These are phyloP conservation scores for Probosciger aterrimus DNA, from an alignment of 2,113 vertebrate species.

Conservation along the genomic window DNA sequence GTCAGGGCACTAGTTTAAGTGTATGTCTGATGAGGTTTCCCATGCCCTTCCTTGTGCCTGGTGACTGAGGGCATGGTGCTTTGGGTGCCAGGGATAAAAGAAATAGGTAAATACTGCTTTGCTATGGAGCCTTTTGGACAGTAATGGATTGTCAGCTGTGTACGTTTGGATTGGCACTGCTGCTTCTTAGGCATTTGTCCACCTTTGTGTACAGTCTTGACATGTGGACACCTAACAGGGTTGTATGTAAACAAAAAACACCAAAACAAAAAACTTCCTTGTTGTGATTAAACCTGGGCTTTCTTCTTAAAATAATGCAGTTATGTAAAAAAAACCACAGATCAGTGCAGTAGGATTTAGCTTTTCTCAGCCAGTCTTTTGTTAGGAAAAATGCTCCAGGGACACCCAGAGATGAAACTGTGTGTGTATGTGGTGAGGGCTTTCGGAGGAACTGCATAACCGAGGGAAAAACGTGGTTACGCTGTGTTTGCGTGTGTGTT, in stretches of 20 bases:
- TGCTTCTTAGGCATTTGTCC: neutral
- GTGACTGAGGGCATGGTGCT: neutral
- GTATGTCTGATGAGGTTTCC: neutral
- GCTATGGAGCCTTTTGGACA: neutral
- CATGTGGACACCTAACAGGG: neutral
- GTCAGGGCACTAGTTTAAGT: neutral
- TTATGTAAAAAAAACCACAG: neutral
- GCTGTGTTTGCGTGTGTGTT: neutral
- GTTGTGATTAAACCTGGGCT: neutral
- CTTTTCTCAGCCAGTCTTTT: neutral
- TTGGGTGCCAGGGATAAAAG: neutral
- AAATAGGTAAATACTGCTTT: neutral
- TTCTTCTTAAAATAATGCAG: neutral
- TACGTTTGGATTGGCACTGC: neutral
- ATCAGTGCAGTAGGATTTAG: neutral
- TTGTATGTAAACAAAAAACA: neutral
- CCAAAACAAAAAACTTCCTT: neutral
- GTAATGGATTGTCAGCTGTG: neutral
- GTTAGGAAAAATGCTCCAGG: neutral
- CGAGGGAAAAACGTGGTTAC: neutral
- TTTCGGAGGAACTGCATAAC: neutral
- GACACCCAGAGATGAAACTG: neutral
- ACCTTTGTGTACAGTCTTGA: fast-evolving
- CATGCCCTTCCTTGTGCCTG: neutral
- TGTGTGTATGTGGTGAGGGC: neutral